These are phyloP conservation scores for Pachliopta kotzebuea DNA, from an alignment of 2,888 invertebrate genomes.

Conservation along the genomic window DNA sequence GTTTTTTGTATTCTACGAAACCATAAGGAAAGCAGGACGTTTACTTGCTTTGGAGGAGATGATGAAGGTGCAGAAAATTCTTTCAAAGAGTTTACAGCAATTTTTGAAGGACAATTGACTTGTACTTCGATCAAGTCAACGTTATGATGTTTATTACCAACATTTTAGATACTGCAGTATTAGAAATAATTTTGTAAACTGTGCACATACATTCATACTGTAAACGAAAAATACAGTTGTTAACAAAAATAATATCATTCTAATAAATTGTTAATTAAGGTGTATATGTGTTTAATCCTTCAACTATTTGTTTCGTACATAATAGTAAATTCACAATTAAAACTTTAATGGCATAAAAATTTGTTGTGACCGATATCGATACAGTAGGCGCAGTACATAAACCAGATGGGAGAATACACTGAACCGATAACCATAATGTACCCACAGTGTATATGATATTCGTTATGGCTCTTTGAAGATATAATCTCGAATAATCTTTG, in stretches of 20 bases:
- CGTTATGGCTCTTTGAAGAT: conserved; percentile 51
- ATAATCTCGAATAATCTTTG: conserved; percentile 44
- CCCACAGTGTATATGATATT: background rate
- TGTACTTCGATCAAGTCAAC: too few species aligned
- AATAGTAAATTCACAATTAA: conserved; percentile 1
- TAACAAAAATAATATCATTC: background rate
- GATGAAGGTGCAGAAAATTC: too few species aligned
- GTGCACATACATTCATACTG: too few species aligned
- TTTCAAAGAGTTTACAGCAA: too few species aligned
- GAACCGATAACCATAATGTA: conserved; percentile 9
- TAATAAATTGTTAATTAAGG: background rate
- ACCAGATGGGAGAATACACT: conserved; percentile 6
- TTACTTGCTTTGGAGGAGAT: too few species aligned
- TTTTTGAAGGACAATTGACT: too few species aligned
- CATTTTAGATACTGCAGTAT: too few species aligned
- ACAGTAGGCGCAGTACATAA: conserved; percentile 7
- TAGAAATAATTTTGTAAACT: too few species aligned
- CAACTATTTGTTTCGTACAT: background rate
- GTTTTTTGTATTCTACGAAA: too few species aligned
- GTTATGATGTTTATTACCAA: too few species aligned
- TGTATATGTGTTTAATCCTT: background rate
- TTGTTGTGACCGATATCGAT: background rate
- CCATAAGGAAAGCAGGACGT: too few species aligned
- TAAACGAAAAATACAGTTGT: background rate
- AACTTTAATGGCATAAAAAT: background rate